These are phyloP conservation scores for Halocynthia roretzi DNA, from an alignment of 23 tunicate species.

Conservation along the genomic window DNA sequence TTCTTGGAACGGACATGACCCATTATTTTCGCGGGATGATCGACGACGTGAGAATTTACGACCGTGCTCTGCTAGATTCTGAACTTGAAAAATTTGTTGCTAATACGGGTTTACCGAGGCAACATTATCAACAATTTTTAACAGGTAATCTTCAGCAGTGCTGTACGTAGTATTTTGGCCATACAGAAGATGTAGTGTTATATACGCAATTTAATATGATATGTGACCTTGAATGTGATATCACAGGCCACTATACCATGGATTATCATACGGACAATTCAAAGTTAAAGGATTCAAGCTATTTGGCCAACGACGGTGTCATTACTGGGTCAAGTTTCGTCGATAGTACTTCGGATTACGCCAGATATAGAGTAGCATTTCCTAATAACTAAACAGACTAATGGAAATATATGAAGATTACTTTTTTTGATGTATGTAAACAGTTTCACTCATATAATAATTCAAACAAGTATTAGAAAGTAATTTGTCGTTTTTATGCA, in stretches of 20 bases:
- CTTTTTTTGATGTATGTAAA: no score
- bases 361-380: constrained; percentile 15
- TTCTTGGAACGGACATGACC: neutral
- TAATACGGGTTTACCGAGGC: constrained; percentile 21
- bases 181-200: no score
- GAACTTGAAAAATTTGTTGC: constrained; percentile 10
- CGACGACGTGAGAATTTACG: constrained; percentile 23
- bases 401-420: no score
- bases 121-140: constrained; percentile 14
- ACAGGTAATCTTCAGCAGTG: neutral
- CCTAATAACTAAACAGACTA: neutral
- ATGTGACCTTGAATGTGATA: no score
- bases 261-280: constrained; percentile 4
- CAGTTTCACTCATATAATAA: no score
- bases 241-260: constrained; percentile 20
- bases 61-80: constrained; percentile 8
- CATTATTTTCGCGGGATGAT: constrained; percentile 7
- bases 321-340: constrained; percentile 7
- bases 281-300: neutral
- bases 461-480: no score
- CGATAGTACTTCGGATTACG: constrained; percentile 14
- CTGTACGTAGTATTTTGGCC: no score
- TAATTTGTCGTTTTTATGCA: no score
- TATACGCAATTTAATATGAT: no score
- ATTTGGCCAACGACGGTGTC: constrained; percentile 12